phyloP scores from a whole-genome alignment of 92 coral and sea anemone genomes.

The Siderastrea siderea region DNA sequence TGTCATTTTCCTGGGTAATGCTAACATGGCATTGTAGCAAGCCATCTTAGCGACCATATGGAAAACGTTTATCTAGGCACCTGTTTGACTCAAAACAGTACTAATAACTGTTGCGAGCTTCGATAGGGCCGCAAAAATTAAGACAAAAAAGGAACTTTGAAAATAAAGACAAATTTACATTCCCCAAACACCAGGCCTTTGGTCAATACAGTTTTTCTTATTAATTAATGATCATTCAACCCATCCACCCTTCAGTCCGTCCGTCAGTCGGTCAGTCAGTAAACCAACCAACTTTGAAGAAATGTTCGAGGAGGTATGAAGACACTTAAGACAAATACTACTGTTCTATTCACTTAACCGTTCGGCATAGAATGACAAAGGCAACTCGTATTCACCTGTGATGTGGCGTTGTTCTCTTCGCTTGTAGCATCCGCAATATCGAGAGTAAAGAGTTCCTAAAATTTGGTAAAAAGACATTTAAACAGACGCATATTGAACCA shows the following conservation, averaged over 20 bases:
- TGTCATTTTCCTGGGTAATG: slow-evolving; percentile 83
- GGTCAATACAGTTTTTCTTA: no score
- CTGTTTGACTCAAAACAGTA: slow-evolving; percentile 70
- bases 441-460: slow-evolving; percentile 70
- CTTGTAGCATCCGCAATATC: slow-evolving; percentile 32
- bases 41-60: slow-evolving; percentile 57
- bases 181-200: background rate
- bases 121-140: slow-evolving; percentile 55
- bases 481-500: background rate
- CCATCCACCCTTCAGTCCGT: background rate
- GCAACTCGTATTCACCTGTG: background rate
- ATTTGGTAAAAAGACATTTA: background rate
- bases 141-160: background rate
- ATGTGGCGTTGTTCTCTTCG: slow-evolving; percentile 7
- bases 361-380: background rate
- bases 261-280: background rate
- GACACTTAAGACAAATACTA: no score
- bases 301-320: no score
- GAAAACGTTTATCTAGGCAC: slow-evolving; percentile 69
- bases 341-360: no score
- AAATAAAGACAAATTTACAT: background rate
- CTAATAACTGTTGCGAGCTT: slow-evolving; percentile 52
- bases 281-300: no score
- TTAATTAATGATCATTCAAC: no score
- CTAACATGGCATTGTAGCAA: slow-evolving; percentile 31